Percentiles rank a stretch among this genome's conserved stretches.
phyloP scores from a whole-genome alignment of 2,888 invertebrate genomes.

The Colostygia pectinataria region DNA sequence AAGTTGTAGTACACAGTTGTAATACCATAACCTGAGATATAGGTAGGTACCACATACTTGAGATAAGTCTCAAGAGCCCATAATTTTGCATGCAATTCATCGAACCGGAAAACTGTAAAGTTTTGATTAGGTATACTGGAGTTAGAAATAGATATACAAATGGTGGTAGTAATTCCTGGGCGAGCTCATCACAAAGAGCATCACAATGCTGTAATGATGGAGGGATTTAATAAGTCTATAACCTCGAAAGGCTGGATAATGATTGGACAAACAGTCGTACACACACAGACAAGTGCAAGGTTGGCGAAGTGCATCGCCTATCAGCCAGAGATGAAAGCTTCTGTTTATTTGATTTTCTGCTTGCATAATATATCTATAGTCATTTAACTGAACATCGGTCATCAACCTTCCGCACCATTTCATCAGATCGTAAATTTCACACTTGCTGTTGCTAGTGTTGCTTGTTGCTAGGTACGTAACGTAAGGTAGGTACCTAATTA shows the following conservation, averaged over 20 bases:
- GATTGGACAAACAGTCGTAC: slow-evolving; percentile 58
- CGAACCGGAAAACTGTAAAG: too few species aligned
- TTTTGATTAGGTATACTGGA: too few species aligned
- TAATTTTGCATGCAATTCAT: too few species aligned
- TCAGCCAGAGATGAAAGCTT: slow-evolving; percentile 75
- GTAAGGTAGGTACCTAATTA: too few species aligned
- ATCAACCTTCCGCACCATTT: slow-evolving; percentile 56
- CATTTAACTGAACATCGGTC: slow-evolving; percentile 65
- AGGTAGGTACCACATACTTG: too few species aligned
- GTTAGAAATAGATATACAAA: too few species aligned
- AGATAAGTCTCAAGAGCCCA: too few species aligned
- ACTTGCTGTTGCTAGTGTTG: too few species aligned
- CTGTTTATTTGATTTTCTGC: slow-evolving; percentile 79
- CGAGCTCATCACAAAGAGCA: slow-evolving; percentile 5
- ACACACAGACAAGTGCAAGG: slow-evolving; percentile 68
- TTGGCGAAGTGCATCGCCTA: slow-evolving; percentile 73
- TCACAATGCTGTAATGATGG: slow-evolving; percentile 48
- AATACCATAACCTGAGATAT: too few species aligned
- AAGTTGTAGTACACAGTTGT: too few species aligned
- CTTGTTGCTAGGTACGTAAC: too few species aligned
- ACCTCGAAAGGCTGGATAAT: slow-evolving; percentile 62
- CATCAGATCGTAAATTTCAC: slow-evolving; percentile 44
- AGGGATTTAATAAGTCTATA: slow-evolving; percentile 58
- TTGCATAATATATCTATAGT: slow-evolving; percentile 48
- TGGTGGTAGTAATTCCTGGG: too few species aligned